phyloP scores from a whole-genome alignment of 2,888 invertebrate species.

The Cosmorhoe ocellata region DNA sequence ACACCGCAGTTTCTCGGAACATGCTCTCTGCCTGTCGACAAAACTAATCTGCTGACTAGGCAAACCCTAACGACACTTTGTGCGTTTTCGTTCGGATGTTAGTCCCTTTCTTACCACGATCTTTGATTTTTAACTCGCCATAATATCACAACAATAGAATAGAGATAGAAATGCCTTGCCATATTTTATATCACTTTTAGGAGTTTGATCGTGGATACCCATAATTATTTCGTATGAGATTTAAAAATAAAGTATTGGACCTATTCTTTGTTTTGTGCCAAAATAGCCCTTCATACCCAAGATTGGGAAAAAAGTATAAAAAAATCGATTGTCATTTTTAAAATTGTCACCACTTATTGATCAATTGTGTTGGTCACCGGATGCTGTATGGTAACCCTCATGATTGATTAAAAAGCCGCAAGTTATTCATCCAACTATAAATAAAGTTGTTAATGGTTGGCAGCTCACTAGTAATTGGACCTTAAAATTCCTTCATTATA shows the following conservation, averaged over 20 bases:
- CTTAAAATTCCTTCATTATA: constrained; percentile 64
- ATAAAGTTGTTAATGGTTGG: constrained; percentile 74
- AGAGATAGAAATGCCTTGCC: too few relatives aligned
- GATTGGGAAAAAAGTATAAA: background rate
- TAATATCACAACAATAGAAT: background rate
- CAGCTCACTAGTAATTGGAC: constrained; percentile 68
- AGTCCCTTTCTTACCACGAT: background rate
- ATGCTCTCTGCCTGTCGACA: background rate
- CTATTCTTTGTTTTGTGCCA: too few relatives aligned
- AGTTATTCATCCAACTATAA: constrained; percentile 73
- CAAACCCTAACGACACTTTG: background rate
- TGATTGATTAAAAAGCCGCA: constrained; percentile 79
- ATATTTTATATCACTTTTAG: too few relatives aligned
- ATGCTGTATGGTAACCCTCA: constrained; percentile 59
- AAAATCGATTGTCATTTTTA: constrained; percentile 4
- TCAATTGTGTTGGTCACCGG: constrained; percentile 61
- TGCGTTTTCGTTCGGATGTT: background rate
- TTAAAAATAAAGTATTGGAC: too few relatives aligned
- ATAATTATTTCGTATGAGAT: too few relatives aligned
- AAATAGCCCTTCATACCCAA: too few relatives aligned
- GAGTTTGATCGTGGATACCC: too few relatives aligned
- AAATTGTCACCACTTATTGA: constrained; percentile 53
- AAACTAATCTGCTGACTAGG: background rate
- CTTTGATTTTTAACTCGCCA: too few relatives aligned
- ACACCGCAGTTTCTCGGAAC: constrained; percentile 17